phyloP scores from a whole-genome alignment of 2,888 invertebrate species.

The Aromia moschata region DNA sequence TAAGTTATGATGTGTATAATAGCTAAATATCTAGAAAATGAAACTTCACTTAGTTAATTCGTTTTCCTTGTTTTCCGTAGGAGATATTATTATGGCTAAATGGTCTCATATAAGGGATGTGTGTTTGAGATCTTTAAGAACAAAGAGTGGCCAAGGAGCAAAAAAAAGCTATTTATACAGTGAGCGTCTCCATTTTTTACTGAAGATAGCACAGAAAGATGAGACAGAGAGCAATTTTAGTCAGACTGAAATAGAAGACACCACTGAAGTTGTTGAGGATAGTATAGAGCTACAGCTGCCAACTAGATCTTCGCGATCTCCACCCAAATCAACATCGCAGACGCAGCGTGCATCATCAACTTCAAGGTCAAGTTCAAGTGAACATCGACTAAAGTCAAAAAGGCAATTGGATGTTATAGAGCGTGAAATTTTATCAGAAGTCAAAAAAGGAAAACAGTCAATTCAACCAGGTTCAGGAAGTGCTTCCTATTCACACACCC shows the following conservation, averaged over 20 bases:
- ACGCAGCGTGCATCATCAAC: conserved; percentile 28
- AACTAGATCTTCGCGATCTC: conserved; percentile 8
- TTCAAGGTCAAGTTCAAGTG: conserved; percentile 33
- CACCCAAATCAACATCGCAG: conserved; percentile 23
- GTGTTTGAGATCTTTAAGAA: conserved; percentile 21
- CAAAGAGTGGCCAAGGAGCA: conserved; percentile 23
- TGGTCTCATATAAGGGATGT: conserved; percentile 18
- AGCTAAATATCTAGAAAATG: conserved; percentile 38
- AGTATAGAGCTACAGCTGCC: conserved; percentile 10
- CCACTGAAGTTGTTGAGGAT: too few species aligned
- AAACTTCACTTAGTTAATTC: conserved; percentile 13
- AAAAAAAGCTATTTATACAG: conserved; percentile 18
- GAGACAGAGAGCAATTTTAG: conserved; percentile 32
- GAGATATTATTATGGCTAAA: conserved; percentile 21
- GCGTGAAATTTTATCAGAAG: conserved; percentile 33
- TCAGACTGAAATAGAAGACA: too few species aligned
- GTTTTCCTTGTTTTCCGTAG: conserved; percentile 10
- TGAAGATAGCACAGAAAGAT: conserved; percentile 25
- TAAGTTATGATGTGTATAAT: conserved; percentile 32
- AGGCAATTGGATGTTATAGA: conserved; percentile 30
- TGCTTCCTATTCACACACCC: conserved; percentile 14
- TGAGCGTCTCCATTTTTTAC: conserved; percentile 27
- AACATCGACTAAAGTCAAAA: conserved; percentile 32
- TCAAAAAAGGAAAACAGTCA: conserved; percentile 29
- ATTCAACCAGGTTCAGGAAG: conserved; percentile 29